These are phyloP conservation scores for Hirtodrosophila confusa DNA, from an alignment of 2,888 invertebrate species.

Conservation along the genomic window DNA sequence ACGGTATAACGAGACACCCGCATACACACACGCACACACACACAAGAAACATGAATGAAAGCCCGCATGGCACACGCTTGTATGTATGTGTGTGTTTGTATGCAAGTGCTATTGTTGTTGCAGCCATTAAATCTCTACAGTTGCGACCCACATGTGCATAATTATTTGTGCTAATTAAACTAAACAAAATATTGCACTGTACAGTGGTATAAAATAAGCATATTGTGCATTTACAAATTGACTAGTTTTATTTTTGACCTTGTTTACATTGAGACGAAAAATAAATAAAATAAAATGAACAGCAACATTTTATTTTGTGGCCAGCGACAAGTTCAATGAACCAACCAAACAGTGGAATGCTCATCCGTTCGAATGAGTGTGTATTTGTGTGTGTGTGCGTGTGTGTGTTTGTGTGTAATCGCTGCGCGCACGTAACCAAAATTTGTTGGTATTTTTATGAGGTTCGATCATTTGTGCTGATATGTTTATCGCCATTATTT, in stretches of 20 bases:
- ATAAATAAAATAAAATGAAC: constrained; percentile 5
- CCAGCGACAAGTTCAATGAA: constrained; percentile 67
- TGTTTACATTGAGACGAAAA: constrained; percentile 55
- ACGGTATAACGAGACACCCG: constrained; percentile 56
- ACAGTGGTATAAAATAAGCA: constrained; percentile 28
- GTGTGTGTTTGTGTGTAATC: constrained; percentile 26
- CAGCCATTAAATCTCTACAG: constrained; percentile 55
- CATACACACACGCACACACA: constrained; percentile 22
- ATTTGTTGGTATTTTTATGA: constrained; percentile 52
- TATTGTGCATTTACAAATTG: constrained; percentile 1
- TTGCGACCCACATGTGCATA: constrained; percentile 64
- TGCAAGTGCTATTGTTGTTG: constrained; percentile 41
- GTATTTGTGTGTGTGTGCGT: constrained; percentile 6
- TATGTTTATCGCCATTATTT: constrained; percentile 48
- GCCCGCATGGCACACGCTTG: constrained; percentile 49
- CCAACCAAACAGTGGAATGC: constrained; percentile 57
- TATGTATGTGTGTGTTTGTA: constrained; percentile 34
- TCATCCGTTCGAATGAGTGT: constrained; percentile 27
- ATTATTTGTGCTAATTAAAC: constrained; percentile 35
- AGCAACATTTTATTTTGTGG: constrained; percentile 45
- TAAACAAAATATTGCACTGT: constrained; percentile 14
- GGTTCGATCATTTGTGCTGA: constrained; percentile 41
- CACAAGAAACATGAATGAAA: constrained; percentile 59
- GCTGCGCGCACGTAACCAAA: constrained; percentile 49
- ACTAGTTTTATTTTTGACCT: constrained; percentile 44